Evolutionary conservation across 2,888 invertebrate genomes (phyloP).

Genomic region (Chromoteleia sp.): DNA sequence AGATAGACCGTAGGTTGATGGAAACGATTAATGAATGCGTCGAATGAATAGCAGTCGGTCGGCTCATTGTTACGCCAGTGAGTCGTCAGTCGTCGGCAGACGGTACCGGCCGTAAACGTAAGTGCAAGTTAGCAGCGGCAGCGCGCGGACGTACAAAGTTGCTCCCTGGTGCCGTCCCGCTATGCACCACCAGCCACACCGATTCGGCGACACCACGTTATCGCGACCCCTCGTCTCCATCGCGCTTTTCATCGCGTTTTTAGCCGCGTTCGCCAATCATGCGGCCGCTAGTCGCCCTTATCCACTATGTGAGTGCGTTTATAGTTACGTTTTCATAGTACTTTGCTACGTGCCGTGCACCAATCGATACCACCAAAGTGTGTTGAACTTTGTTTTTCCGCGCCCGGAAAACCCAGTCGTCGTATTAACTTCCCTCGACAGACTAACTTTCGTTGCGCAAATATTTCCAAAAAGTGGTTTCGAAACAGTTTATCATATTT

Average conservation of each 20-base stretch:
- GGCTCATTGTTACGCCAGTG: conserved; percentile 69
- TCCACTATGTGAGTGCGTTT: conserved; percentile 56
- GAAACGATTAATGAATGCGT: conserved; percentile 67
- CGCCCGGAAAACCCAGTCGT: conserved; percentile 29
- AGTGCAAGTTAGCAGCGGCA: conserved; percentile 48
- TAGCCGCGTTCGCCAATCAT: conserved; percentile 42
- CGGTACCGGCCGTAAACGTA: conserved; percentile 61
- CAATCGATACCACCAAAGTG: conserved; percentile 57
- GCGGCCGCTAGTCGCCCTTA: conserved; percentile 33
- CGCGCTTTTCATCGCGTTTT: conserved; percentile 49
- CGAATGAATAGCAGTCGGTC: conserved; percentile 64
- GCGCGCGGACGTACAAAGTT: conserved; percentile 62
- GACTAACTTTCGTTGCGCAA: too few relatives aligned
- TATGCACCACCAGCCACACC: conserved; percentile 56
- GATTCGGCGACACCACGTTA: conserved; percentile 49
- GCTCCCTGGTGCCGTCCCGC: conserved; percentile 57
- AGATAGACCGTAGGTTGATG: conserved; percentile 69
- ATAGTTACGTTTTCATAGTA: conserved; percentile 34
- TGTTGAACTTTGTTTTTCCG: conserved; percentile 58
- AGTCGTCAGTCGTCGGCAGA: conserved; percentile 66
- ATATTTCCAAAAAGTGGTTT: too few relatives aligned
- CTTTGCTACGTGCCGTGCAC: conserved; percentile 30
- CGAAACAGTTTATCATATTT: too few relatives aligned
- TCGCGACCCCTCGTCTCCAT: conserved; percentile 37
- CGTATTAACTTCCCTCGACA: too few relatives aligned